These are phyloP conservation scores for Morpho deidamia DNA, from an alignment of 2,888 invertebrate genomes.

Conservation along the genomic window DNA sequence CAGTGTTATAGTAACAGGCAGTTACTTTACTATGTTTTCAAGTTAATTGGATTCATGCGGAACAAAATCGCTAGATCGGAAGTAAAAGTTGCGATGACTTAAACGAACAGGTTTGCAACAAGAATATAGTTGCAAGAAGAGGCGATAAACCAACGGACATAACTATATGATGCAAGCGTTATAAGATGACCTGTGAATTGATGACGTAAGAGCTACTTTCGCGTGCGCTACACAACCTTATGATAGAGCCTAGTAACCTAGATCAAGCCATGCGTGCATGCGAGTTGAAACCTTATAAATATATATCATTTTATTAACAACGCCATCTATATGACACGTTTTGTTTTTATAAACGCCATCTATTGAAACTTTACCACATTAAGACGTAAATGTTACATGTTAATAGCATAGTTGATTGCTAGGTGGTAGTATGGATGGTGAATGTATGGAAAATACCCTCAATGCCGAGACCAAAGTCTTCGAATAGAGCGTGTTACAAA, in stretches of 20 bases:
- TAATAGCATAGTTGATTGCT: constrained; percentile 1
- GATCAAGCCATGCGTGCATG: constrained; percentile 38
- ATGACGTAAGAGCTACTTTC: constrained; percentile 72
- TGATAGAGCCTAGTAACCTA: constrained; percentile 61
- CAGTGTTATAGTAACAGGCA: too few relatives aligned
- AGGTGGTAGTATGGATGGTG: constrained; percentile 19
- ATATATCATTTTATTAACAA: background rate
- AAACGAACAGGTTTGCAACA: background rate
- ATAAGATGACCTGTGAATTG: constrained; percentile 49
- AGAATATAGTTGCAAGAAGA: background rate
- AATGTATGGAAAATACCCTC: too few relatives aligned
- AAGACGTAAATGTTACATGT: background rate
- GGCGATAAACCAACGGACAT: constrained; percentile 9
- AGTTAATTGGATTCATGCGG: background rate
- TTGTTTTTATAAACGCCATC: constrained; percentile 34
- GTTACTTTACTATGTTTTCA: background rate
- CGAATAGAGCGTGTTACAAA: background rate
- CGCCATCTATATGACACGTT: constrained; percentile 6
- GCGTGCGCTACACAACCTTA: constrained; percentile 51
- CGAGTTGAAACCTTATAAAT: constrained; percentile 38
- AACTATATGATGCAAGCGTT: constrained; percentile 54
- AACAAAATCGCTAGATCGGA: background rate
- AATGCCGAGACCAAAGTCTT: too few relatives aligned
- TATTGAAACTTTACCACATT: constrained; percentile 14
- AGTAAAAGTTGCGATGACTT: background rate